Base-by-base conservation (phyloP, 2,888 invertebrate genomes). In the Phaedon cochleariae region DNA sequence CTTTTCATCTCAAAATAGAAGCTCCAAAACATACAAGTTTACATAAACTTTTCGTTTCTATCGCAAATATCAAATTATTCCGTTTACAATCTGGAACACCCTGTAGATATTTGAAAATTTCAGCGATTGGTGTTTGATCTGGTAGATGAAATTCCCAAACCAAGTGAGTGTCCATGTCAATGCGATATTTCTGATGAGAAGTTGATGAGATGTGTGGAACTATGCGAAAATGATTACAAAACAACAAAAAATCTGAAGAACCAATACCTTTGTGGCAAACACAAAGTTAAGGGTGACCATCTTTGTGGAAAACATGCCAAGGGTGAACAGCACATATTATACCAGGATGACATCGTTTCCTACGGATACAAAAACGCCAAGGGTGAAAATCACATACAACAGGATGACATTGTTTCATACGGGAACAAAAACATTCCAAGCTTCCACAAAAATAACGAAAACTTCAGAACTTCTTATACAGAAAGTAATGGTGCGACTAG, bases 61-160 rank as follows among this genome's bases (percentile, higher is more conserved):
- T n/a, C n/a, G n/a, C n/a, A n/a, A n/a, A n/a, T n/a, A n/a, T n/a
- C n/a, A n/a, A n/a, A n/a, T n/a, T n/a, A n/a, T n/a, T n/a, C n/a
- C n/a, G n/a, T n/a, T n/a, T n/a, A n/a, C n/a, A n/a, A n/a, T n/a
- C n/a, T n/a, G n/a, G n/a, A n/a, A n/a, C n/a, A n/a, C n/a, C n/a
- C n/a, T n/a, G n/a, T n/a, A n/a, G 17, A 26, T 37, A 61, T 57
- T 58, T 15, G 15, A 31, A 1, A 15, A 15, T 70, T 73, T 51
- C 70, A 83, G 83, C 72, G 80, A 62, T 76, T 84, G 53, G 74
- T 82, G 3, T 84, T 84, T 64, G 82, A 84, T 68, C 73, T 83
- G 53, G 75, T 83, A 9, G 78, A 80, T 22, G 79, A 78, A 18
- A 59, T 77, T 5, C 79, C 80, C 2, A 79, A 77, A 70, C 78